A percentile compares a stretch with the other conserved stretches of the same genome.
phyloP scores from a whole-genome alignment of 2,888 invertebrate species.

The Diarsia dahlii region DNA sequence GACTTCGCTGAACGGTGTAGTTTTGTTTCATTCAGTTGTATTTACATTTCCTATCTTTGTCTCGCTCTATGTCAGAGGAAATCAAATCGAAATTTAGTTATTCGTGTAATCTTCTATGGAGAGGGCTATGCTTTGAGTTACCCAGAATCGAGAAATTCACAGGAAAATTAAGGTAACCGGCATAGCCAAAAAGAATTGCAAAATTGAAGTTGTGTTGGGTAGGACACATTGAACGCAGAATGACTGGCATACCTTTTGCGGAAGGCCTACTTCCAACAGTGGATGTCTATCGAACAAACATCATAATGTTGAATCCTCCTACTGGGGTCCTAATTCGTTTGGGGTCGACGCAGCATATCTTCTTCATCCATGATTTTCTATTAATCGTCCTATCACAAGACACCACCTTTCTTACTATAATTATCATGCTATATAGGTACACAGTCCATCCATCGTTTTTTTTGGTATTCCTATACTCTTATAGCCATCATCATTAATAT shows the following conservation, averaged over 20 bases:
- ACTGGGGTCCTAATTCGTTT: not conserved
- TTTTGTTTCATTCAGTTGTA: conserved; percentile 9
- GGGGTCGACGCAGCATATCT: too few relatives aligned
- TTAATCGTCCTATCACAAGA: too few relatives aligned
- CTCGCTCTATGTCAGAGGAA: not conserved
- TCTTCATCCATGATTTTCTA: too few relatives aligned
- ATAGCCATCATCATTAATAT: too few relatives aligned
- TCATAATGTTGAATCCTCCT: not conserved
- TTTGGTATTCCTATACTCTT: too few relatives aligned
- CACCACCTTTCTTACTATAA: too few relatives aligned
- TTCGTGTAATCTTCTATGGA: not conserved
- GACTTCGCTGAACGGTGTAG: conserved; percentile 21
- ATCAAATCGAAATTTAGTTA: not conserved
- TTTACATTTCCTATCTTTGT: not conserved
- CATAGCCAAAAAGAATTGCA: not conserved
- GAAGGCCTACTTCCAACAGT: not conserved
- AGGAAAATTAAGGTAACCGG: not conserved
- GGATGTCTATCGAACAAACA: not conserved
- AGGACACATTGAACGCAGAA: not conserved
- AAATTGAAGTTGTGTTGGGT: not conserved
- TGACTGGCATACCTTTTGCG: not conserved
- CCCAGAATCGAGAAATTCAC: not conserved
- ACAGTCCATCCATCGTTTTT: too few relatives aligned
- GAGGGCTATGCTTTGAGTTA: not conserved
- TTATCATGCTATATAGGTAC: too few relatives aligned